Percentiles rank a stretch among this genome's conserved stretches.
phyloP scores from a whole-genome alignment of 2,888 invertebrate genomes.

The Eremobia ochroleuca region DNA sequence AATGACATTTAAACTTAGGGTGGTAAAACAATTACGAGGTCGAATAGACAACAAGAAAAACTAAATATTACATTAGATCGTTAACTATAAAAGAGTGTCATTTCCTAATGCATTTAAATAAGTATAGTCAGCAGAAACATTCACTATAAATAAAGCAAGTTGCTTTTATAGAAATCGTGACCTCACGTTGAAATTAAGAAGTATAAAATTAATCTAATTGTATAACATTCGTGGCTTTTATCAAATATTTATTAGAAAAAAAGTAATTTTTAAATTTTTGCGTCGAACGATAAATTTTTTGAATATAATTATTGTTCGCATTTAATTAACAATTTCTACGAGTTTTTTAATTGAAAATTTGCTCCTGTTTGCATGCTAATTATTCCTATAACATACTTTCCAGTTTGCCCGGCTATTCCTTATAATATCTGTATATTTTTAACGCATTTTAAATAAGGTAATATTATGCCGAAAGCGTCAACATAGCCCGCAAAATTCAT shows the following conservation, averaged over 20 bases:
- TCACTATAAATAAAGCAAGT: slow-evolving; percentile 36
- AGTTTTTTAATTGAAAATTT: slow-evolving; percentile 16
- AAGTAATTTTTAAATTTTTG: slow-evolving; percentile 13
- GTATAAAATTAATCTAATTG: slow-evolving; percentile 27
- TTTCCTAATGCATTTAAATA: slow-evolving; percentile 52
- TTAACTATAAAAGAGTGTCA: slow-evolving; percentile 32
- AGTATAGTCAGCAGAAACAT: slow-evolving; percentile 35
- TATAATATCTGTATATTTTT: slow-evolving; percentile 36
- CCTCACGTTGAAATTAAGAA: slow-evolving; percentile 61
- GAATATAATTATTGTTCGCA: slow-evolving; percentile 27
- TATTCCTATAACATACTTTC: slow-evolving; percentile 42
- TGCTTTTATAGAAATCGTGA: slow-evolving; percentile 52
- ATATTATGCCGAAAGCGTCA: slow-evolving; percentile 13
- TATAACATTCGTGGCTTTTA: slow-evolving; percentile 51
- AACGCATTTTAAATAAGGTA: slow-evolving; percentile 52
- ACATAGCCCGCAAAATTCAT: background rate
- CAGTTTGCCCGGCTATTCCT: slow-evolving; percentile 40
- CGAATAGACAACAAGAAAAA: background rate
- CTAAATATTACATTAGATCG: slow-evolving; percentile 7
- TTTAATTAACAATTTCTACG: slow-evolving; percentile 24
- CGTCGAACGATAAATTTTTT: slow-evolving; percentile 21
- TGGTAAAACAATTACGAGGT: background rate
- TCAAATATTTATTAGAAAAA: slow-evolving; percentile 28
- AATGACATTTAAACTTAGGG: too few relatives aligned
- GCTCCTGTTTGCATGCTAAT: slow-evolving; percentile 37